phyloP scores from a whole-genome alignment of 2,888 invertebrate species.

The Calliphora vomitoria region DNA sequence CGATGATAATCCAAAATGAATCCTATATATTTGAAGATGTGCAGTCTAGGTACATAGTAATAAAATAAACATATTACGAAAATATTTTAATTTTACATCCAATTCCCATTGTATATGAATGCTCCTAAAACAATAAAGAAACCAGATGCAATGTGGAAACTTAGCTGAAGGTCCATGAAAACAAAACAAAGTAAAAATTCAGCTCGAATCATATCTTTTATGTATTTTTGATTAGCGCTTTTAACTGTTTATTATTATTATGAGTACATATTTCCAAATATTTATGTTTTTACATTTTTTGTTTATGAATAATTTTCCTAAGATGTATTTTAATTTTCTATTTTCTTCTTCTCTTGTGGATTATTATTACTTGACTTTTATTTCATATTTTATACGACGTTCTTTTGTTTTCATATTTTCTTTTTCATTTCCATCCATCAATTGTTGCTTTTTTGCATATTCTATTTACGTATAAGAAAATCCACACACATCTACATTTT shows the following conservation, averaged over 20 bases:
- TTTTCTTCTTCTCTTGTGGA: slow-evolving; percentile 50
- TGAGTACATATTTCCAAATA: neutral
- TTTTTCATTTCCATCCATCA: slow-evolving; percentile 77
- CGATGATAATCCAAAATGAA: too few relatives aligned
- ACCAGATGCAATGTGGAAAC: neutral
- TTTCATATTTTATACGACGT: slow-evolving; percentile 46
- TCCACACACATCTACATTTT: slow-evolving; percentile 55
- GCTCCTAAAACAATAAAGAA: neutral
- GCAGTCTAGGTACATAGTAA: too few relatives aligned
- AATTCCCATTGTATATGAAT: neutral
- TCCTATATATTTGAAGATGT: too few relatives aligned
- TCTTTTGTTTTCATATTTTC: slow-evolving; percentile 61
- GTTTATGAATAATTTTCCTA: neutral
- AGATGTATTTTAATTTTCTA: slow-evolving; percentile 11
- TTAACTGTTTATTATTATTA: neutral
- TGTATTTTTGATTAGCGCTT: neutral
- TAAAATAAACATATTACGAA: neutral
- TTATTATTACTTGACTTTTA: slow-evolving; percentile 50
- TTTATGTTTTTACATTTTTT: neutral
- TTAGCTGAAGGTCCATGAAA: too few relatives aligned
- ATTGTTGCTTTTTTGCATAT: slow-evolving; percentile 72
- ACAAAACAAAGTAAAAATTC: too few relatives aligned
- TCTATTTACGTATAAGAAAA: slow-evolving; percentile 71
- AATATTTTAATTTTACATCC: neutral
- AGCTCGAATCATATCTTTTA: too few relatives aligned